phyloP scores from a whole-genome alignment of 2,888 invertebrate species.

The Amphipoea lucens region DNA sequence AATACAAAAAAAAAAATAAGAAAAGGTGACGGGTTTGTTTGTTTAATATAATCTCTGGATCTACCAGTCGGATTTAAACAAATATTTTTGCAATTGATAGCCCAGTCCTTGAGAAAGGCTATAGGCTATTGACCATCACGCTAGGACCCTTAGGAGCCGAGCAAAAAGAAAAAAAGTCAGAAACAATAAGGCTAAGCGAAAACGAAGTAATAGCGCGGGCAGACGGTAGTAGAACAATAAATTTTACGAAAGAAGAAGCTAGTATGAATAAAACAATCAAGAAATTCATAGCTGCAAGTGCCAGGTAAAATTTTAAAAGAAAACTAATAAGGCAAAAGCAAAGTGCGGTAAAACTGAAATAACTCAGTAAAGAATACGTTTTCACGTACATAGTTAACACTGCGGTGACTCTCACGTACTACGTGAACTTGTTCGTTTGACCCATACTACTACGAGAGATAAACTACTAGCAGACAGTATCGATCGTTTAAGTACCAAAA shows the following conservation, averaged over 20 bases:
- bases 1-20: too few relatives aligned
- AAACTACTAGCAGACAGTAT: conserved; percentile 35
- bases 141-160: background rate
- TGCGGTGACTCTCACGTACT: conserved; percentile 37
- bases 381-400: conserved; percentile 46
- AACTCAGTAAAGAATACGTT: conserved; percentile 48
- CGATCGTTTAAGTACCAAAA: conserved; percentile 9
- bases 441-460: conserved; percentile 31
- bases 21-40: background rate
- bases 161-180: background rate
- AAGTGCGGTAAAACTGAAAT: conserved; percentile 47
- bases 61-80: background rate
- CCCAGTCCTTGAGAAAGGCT: background rate
- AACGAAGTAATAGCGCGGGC: too few relatives aligned
- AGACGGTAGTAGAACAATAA: background rate
- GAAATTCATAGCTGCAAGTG: conserved; percentile 7
- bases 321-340: conserved; percentile 39
- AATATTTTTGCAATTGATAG: background rate
- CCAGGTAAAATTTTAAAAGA: conserved; percentile 26
- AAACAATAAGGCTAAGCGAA: background rate
- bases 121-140: background rate
- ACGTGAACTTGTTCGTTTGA: conserved; percentile 57
- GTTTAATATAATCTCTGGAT: background rate
- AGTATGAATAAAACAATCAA: conserved; percentile 14
- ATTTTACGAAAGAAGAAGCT: background rate